These are phyloP conservation scores for Sula dactylatra DNA, from an alignment of 2,113 vertebrate genomes.

Conservation along the genomic window DNA sequence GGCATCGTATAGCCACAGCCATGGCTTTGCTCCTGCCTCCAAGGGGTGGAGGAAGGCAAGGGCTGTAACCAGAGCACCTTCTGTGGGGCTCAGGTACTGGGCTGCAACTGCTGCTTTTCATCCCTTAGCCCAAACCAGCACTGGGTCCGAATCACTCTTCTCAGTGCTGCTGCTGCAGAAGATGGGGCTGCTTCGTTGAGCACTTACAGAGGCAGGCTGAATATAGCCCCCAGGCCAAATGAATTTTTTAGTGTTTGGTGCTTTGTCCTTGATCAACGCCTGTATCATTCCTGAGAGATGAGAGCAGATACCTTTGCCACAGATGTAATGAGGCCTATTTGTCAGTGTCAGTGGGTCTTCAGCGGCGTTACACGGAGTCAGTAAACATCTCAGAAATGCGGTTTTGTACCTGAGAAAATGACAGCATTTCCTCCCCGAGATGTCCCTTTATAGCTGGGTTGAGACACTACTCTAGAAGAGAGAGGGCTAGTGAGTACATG, in stretches of 20 bases:
- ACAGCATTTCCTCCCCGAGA: constrained; percentile 50
- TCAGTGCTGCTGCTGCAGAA: background rate
- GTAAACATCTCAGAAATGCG: constrained; percentile 59
- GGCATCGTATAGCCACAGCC: background rate
- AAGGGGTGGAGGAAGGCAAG: background rate
- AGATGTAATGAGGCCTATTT: constrained; percentile 65
- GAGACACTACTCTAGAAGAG: constrained; percentile 52
- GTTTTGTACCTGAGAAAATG: constrained; percentile 66
- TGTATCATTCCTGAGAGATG: constrained; percentile 70
- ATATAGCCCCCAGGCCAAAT: constrained; percentile 49
- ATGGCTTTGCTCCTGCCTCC: background rate
- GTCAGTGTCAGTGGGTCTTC: constrained; percentile 67
- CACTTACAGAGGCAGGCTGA: background rate
- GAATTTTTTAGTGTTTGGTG: constrained; percentile 39
- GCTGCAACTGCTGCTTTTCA: background rate
- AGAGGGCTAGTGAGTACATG: constrained; percentile 51
- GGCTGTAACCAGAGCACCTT: background rate
- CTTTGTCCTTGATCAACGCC: constrained; percentile 49
- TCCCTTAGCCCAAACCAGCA: rapidly evolving
- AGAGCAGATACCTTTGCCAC: constrained; percentile 67
- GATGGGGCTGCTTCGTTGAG: background rate
- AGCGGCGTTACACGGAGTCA: constrained; percentile 37
- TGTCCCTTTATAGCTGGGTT: constrained; percentile 62
- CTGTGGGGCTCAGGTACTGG: background rate
- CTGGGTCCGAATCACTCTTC: background rate